These are phyloP conservation scores for Polyploca ridens DNA, from an alignment of 2,888 invertebrate genomes.

Conservation along the genomic window DNA sequence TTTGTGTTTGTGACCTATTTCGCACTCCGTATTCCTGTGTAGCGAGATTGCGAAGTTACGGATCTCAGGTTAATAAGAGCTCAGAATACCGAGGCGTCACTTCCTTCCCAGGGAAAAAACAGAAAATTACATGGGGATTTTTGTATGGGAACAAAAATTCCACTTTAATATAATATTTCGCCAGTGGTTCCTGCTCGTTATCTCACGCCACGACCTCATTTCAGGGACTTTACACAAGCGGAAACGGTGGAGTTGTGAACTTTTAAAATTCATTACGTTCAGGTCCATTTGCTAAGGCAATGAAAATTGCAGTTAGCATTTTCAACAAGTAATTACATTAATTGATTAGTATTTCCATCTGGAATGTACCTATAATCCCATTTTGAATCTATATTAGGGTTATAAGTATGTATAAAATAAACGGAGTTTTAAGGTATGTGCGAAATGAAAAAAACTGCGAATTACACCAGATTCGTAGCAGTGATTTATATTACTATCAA, in stretches of 20 bases:
- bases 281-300: constrained; percentile 1
- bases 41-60: constrained; percentile 52
- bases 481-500: constrained; percentile 33
- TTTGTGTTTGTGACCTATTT: constrained; percentile 59
- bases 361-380: no score
- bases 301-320: not conserved
- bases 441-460: constrained; percentile 16
- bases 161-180: constrained; percentile 51
- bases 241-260: constrained; percentile 63
- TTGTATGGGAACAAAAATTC: constrained; percentile 44
- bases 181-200: constrained; percentile 71
- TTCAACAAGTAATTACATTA: no score
- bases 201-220: constrained; percentile 73
- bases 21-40: constrained; percentile 41
- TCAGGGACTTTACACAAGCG: constrained; percentile 67
- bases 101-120: constrained; percentile 46
- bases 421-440: not conserved
- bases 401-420: not conserved
- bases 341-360: no score
- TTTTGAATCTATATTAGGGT: no score
- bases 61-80: constrained; percentile 65
- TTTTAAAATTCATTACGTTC: constrained; percentile 60
- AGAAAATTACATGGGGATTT: constrained; percentile 46
- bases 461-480: constrained; percentile 17
- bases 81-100: constrained; percentile 44